Evolutionary conservation across 2,888 invertebrate species (phyloP).

Genomic region (Platynereis dumerilii): DNA sequence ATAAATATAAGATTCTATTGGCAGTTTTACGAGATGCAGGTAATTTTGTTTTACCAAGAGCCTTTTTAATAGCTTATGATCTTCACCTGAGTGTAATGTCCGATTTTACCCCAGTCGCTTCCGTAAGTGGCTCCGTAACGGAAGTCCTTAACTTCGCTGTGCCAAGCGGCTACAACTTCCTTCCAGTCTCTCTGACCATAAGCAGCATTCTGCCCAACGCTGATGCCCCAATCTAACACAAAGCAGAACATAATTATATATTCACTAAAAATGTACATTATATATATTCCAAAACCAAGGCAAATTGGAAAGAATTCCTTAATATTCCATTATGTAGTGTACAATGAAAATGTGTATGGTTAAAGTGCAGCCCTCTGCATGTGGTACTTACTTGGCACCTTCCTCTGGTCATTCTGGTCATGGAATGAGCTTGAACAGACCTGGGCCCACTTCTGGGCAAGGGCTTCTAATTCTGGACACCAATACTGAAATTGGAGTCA

Average conservation of each 20-base stretch:
- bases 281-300: too few relatives aligned
- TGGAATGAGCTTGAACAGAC: constrained; percentile 45
- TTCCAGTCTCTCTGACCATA: constrained; percentile 5
- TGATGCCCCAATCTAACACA: constrained; percentile 7
- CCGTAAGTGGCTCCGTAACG: neutral
- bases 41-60: too few relatives aligned
- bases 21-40: too few relatives aligned
- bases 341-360: too few relatives aligned
- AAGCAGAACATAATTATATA: too few relatives aligned
- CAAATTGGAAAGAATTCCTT: too few relatives aligned
- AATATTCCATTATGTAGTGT: too few relatives aligned
- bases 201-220: neutral
- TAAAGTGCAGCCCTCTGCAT: too few relatives aligned
- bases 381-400: constrained; percentile 42
- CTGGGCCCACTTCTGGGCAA: constrained; percentile 51
- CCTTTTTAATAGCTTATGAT: too few relatives aligned
- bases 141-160: constrained; percentile 7
- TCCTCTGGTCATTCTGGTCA: constrained; percentile 40
- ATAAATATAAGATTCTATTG: too few relatives aligned
- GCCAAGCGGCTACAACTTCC: neutral
- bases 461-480: constrained; percentile 46
- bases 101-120: constrained; percentile 4
- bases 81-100: constrained; percentile 1
- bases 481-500: constrained; percentile 33
- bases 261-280: too few relatives aligned